phyloP scores from a whole-genome alignment of 23 tunicate species.

The Clavelina lepadiformis region DNA sequence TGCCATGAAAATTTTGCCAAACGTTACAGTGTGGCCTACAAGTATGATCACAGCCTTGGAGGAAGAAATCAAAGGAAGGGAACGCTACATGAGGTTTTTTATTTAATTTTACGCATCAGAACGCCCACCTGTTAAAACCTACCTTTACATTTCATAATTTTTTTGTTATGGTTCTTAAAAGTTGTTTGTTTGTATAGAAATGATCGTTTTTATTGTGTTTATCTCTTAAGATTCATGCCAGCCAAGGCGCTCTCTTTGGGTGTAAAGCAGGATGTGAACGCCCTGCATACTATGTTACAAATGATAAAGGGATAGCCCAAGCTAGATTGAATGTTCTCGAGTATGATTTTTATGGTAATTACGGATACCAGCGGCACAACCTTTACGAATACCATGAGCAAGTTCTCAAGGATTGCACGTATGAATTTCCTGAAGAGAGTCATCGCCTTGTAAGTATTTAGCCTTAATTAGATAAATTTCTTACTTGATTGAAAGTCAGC shows the following conservation, averaged over 20 bases:
- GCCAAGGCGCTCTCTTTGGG: constrained; percentile 25
- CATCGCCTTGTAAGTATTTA: constrained; percentile 30
- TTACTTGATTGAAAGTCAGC: too few relatives aligned
- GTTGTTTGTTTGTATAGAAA: background rate
- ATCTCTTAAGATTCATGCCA: constrained; percentile 21
- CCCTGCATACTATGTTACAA: constrained; percentile 41
- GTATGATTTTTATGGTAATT: constrained; percentile 67
- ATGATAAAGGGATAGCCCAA: background rate
- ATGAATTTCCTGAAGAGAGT: constrained; percentile 28
- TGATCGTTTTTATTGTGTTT: background rate
- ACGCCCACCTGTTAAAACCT: too few relatives aligned
- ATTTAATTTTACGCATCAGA: too few relatives aligned
- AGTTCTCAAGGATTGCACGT: constrained; percentile 38
- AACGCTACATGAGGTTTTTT: constrained; percentile 33
- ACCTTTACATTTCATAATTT: constrained; percentile 5
- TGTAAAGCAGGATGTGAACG: constrained; percentile 25
- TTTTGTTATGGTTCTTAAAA: too few relatives aligned
- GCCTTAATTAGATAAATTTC: too few relatives aligned
- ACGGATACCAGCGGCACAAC: constrained; percentile 43
- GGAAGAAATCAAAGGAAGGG: constrained; percentile 48
- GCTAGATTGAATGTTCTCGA: constrained; percentile 19
- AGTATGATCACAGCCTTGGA: constrained; percentile 47
- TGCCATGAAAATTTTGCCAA: constrained; percentile 61
- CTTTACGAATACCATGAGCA: constrained; percentile 25
- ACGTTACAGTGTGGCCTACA: constrained; percentile 31